phyloP scores from a whole-genome alignment of 2,888 invertebrate species.

The Rhyacophila evoluta region DNA sequence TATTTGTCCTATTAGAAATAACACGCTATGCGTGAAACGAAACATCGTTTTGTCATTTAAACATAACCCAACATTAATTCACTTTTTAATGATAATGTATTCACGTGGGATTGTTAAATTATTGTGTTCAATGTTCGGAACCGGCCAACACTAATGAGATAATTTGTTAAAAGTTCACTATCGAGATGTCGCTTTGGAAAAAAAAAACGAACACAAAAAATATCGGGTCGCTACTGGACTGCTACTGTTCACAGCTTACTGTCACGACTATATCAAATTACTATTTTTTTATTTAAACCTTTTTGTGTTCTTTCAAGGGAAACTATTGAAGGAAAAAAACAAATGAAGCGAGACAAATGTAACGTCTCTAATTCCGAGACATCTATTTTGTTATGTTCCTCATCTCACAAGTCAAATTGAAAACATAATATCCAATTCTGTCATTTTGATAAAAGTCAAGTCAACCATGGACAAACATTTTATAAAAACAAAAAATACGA shows the following conservation, averaged over 20 bases:
- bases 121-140: constrained; percentile 41
- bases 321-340: constrained; percentile 38
- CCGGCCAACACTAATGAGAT: constrained; percentile 46
- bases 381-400: neutral
- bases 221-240: neutral
- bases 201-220: neutral
- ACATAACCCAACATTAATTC: neutral
- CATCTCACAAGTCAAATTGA: neutral
- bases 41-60: neutral
- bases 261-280: constrained; percentile 43
- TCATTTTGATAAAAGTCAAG: neutral
- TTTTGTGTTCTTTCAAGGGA: constrained; percentile 40
- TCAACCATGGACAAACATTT: too few relatives aligned
- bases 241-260: constrained; percentile 44
- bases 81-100: constrained; percentile 33
- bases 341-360: constrained; percentile 11
- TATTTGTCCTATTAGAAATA: too few relatives aligned
- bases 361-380: constrained; percentile 1
- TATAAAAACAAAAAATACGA: too few relatives aligned
- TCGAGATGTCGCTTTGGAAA: constrained; percentile 39
- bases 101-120: constrained; percentile 38
- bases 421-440: neutral
- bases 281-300: constrained; percentile 11
- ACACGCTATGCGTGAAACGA: neutral
- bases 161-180: constrained; percentile 49